Evolutionary conservation across 2,888 invertebrate species (phyloP).

Genomic region (Dolichopus griseipennis): DNA sequence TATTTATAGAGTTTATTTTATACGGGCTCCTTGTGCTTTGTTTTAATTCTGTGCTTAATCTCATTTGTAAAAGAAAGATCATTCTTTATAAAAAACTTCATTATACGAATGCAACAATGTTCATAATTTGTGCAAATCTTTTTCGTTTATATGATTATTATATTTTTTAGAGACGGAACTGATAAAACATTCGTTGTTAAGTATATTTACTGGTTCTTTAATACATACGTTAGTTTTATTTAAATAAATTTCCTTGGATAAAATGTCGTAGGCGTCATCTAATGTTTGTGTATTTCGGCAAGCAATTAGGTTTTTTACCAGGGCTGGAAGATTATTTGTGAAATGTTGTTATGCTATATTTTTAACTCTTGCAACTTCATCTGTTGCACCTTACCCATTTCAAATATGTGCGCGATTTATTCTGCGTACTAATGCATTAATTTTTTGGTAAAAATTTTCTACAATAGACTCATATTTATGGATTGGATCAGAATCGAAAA

Average conservation of each 20-base stretch:
- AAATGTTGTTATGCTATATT: constrained; percentile 16
- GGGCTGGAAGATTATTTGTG: constrained; percentile 16
- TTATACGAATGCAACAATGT: constrained; percentile 7
- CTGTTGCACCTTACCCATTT: background rate
- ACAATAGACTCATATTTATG: no score
- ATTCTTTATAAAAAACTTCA: constrained; percentile 21
- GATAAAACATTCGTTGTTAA: background rate
- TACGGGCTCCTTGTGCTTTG: constrained; percentile 23
- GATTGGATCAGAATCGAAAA: no score
- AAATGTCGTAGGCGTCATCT: constrained; percentile 13
- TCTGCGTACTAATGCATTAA: constrained; percentile 14
- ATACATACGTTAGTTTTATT: background rate
- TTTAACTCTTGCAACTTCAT: constrained; percentile 12
- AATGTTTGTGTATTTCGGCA: constrained; percentile 13
- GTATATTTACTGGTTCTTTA: background rate
- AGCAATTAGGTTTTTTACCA: constrained; percentile 14
- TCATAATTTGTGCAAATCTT: constrained; percentile 10
- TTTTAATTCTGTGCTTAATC: constrained; percentile 24
- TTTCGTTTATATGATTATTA: constrained; percentile 10
- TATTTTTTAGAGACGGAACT: background rate
- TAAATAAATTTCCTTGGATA: background rate
- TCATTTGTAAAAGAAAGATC: constrained; percentile 22
- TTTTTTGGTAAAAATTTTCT: constrained; percentile 16
- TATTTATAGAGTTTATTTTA: constrained; percentile 23
- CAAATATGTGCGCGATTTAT: constrained; percentile 7